Percentiles rank a stretch among this genome's conserved stretches.
These are phyloP conservation scores for Xestia ashworthii DNA, from an alignment of 2,888 invertebrate genomes.

Conservation along the genomic window DNA sequence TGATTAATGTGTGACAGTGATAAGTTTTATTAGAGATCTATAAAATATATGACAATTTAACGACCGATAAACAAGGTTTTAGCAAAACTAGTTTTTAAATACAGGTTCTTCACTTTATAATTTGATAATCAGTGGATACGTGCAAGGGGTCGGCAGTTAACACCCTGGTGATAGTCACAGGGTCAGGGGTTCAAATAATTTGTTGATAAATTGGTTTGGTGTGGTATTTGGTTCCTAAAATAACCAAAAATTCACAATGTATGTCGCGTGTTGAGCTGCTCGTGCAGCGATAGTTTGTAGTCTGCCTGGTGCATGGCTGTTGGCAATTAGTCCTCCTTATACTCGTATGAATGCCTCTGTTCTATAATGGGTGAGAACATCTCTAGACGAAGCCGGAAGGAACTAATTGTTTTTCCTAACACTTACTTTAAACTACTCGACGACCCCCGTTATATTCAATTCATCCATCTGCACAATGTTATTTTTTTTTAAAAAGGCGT, in stretches of 20 bases:
- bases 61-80: constrained; percentile 45
- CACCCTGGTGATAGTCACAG: constrained; percentile 14
- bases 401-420: too few species aligned
- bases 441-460: too few species aligned
- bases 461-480: too few species aligned
- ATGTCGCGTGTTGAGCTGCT: too few species aligned
- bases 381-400: too few species aligned
- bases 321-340: not conserved
- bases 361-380: too few species aligned
- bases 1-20: constrained; percentile 34
- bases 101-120: constrained; percentile 15
- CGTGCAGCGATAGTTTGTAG: not conserved
- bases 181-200: constrained; percentile 24
- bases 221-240: not conserved
- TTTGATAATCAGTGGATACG: constrained; percentile 25
- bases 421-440: not conserved
- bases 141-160: constrained; percentile 14
- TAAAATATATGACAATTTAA: constrained; percentile 49
- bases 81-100: constrained; percentile 19
- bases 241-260: not conserved
- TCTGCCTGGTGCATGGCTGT: not conserved
- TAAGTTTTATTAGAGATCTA: constrained; percentile 29
- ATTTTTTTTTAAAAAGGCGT: too few species aligned
- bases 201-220: constrained; percentile 7
- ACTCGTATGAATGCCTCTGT: too few species aligned